phyloP scores from a whole-genome alignment of 2,113 vertebrate genomes.

The Rhynchopsitta pachyrhyncha region DNA sequence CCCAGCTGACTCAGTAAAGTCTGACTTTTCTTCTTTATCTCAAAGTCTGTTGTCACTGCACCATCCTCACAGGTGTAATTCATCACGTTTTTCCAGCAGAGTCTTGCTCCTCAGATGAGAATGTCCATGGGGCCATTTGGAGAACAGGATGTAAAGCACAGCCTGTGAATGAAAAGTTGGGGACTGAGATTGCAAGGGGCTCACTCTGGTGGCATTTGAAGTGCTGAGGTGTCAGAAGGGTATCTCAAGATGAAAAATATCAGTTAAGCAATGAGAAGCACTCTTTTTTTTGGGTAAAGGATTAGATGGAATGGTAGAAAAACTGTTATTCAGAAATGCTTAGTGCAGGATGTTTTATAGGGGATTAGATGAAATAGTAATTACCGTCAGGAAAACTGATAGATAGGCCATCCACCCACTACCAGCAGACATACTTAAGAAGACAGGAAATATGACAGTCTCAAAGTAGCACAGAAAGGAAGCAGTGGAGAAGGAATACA shows the following conservation, averaged over 20 bases:
- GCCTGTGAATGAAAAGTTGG: rapidly evolving
- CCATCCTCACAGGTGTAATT: background rate
- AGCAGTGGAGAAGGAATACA: background rate
- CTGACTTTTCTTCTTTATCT: background rate
- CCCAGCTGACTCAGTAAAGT: rapidly evolving
- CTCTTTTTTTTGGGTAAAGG: background rate
- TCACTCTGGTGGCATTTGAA: background rate
- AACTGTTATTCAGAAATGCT: background rate
- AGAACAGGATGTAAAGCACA: background rate
- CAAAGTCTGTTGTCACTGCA: background rate
- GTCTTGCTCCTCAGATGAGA: rapidly evolving
- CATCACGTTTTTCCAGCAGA: background rate
- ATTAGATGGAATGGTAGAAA: background rate
- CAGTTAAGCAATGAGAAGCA: background rate
- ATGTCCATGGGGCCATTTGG: background rate
- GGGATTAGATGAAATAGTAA: background rate
- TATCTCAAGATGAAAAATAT: background rate
- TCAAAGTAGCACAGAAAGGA: background rate
- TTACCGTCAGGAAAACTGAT: background rate
- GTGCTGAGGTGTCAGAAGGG: background rate
- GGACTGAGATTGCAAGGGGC: background rate
- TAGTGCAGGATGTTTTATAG: background rate
- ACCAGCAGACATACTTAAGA: background rate
- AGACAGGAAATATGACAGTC: background rate
- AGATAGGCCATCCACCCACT: background rate